These are phyloP conservation scores for Scytalopus superciliaris DNA, from an alignment of 2,113 vertebrate species.

Conservation along the genomic window DNA sequence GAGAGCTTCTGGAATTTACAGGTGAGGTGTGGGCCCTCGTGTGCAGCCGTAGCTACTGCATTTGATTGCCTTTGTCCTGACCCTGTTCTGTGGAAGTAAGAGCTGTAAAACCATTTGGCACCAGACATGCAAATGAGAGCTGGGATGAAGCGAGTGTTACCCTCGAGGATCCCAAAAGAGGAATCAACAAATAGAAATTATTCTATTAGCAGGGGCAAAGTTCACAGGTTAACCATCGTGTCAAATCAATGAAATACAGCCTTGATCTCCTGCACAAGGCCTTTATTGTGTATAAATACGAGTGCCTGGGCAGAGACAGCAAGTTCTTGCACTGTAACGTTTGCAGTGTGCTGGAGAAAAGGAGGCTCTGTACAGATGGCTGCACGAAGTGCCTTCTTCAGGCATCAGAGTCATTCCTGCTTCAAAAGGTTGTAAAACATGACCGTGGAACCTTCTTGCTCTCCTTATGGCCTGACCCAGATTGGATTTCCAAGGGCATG, in stretches of 20 bases:
- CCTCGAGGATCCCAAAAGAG: conserved; percentile 17
- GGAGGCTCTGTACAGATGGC: conserved; percentile 26
- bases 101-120: conserved; percentile 17
- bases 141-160: neutral
- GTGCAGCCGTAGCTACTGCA: neutral
- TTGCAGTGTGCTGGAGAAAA: neutral
- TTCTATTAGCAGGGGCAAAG: conserved; percentile 53
- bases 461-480: neutral
- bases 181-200: conserved; percentile 66
- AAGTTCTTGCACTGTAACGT: conserved; percentile 20
- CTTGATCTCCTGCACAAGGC: conserved; percentile 57
- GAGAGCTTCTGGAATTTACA: neutral
- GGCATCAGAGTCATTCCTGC: neutral
- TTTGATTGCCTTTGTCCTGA: neutral
- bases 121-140: conserved; percentile 13
- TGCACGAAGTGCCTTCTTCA: neutral
- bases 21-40: neutral
- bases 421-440: conserved; percentile 32
- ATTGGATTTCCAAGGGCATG: conserved; percentile 10
- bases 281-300: conserved; percentile 54
- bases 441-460: conserved; percentile 28
- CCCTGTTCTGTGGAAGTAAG: neutral
- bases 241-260: conserved; percentile 63
- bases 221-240: conserved; percentile 62
- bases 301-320: conserved; percentile 36